Percentiles rank a stretch among this genome's conserved stretches.
Conservation (phyloP, 2,888 invertebrate genomes). For the Acanthopleura granulata region DNA sequence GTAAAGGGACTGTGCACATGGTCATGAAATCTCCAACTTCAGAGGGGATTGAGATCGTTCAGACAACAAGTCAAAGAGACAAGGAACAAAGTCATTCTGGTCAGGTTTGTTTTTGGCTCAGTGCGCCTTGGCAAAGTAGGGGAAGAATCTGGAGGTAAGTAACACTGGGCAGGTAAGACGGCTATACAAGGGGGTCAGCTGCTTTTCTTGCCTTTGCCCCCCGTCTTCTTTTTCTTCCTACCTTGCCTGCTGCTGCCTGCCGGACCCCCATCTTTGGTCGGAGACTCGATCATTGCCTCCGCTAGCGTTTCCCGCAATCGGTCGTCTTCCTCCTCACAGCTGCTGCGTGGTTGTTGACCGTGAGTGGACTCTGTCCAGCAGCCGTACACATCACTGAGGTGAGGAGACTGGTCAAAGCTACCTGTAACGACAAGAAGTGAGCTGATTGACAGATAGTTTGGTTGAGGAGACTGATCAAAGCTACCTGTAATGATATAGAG, state of each 20-base stretch:
- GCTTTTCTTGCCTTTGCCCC: slow-evolving; percentile 3
- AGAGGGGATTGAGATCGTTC: too few species aligned
- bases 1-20: too few species aligned
- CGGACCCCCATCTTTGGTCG: slow-evolving; percentile 69
- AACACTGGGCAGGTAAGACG: too few species aligned
- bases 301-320: slow-evolving; percentile 90
- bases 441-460: too few species aligned
- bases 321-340: slow-evolving; percentile 74
- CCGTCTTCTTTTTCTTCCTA: slow-evolving; percentile 10
- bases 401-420: slow-evolving; percentile 91
- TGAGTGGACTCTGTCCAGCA: slow-evolving; percentile 66
- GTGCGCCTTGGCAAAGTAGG: too few species aligned
- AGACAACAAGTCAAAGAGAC: too few species aligned
- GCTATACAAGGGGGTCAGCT: background rate
- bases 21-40: too few species aligned
- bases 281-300: slow-evolving; percentile 92
- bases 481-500: too few species aligned
- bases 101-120: too few species aligned
- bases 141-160: too few species aligned
- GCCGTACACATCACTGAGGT: slow-evolving; percentile 79
- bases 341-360: slow-evolving; percentile 54
- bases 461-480: background rate
- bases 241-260: slow-evolving; percentile 27
- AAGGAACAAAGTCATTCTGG: too few species aligned
- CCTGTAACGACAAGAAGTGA: too few species aligned